Conservation (phyloP, 2,888 invertebrate genomes). For the Adelognathus sp. region DNA sequence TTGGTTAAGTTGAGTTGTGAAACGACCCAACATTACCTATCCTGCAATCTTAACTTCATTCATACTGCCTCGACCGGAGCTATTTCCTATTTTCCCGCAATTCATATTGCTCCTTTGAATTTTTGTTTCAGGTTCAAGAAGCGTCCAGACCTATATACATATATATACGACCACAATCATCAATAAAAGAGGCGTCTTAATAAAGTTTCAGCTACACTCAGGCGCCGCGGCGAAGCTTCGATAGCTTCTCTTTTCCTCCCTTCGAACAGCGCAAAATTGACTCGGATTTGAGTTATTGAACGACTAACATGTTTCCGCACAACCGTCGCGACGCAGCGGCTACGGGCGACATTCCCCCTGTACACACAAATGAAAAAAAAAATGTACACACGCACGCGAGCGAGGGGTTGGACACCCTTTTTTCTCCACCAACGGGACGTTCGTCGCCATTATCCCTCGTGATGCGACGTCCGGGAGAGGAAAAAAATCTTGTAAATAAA, state of each 20-base stretch:
- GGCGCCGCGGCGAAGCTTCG: constrained; percentile 39
- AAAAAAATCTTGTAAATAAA: constrained; percentile 75
- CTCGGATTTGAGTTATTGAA: constrained; percentile 79
- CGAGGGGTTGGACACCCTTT: constrained; percentile 35
- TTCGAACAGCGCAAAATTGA: constrained; percentile 75
- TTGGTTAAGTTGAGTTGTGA: no score
- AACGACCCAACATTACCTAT: no score
- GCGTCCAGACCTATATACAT: not conserved
- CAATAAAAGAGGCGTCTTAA: constrained; percentile 59
- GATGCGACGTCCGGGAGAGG: constrained; percentile 54
- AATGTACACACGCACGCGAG: not conserved
- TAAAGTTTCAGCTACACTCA: constrained; percentile 64
- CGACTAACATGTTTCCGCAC: constrained; percentile 65
- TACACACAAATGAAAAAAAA: constrained; percentile 22
- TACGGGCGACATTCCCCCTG: constrained; percentile 61
- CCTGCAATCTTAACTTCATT: constrained; percentile 78
- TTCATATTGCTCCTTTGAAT: constrained; percentile 73
- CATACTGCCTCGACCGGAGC: constrained; percentile 79
- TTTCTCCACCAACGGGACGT: constrained; percentile 63
- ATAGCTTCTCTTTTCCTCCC: constrained; percentile 71
- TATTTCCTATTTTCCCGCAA: constrained; percentile 80
- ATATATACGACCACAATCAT: not conserved
- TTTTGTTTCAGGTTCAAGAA: constrained; percentile 10
- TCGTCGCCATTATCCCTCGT: constrained; percentile 67
- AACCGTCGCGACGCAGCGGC: constrained; percentile 18